Evolutionary conservation across 2,113 vertebrate genomes (phyloP).

Genomic region (pig (Sus scrofa)): DNA sequence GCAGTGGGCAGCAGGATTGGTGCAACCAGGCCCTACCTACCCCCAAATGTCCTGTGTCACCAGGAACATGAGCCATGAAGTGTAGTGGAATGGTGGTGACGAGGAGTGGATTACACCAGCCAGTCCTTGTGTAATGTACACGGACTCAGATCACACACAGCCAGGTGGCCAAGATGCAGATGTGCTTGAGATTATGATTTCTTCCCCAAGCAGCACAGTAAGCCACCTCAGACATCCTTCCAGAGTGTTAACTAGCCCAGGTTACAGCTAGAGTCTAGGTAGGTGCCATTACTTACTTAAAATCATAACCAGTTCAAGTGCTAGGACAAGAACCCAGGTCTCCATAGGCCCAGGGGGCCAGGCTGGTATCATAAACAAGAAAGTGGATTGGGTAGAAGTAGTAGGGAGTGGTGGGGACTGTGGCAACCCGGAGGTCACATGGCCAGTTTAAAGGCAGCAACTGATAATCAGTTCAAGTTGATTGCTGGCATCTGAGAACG

Average conservation of each 20-base stretch:
- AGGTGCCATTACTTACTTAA: neutral
- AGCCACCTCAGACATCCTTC: conserved; percentile 25
- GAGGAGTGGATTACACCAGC: neutral
- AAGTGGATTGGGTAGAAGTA: neutral
- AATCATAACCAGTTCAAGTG: neutral
- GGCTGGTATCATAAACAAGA: neutral
- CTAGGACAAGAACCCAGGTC: neutral
- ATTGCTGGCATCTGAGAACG: neutral
- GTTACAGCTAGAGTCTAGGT: neutral
- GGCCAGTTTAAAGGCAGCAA: neutral
- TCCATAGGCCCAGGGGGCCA: neutral
- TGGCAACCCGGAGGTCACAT: neutral
- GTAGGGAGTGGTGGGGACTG: neutral
- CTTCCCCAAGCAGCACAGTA: neutral
- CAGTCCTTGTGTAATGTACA: neutral
- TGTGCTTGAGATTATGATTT: neutral
- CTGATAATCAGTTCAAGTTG: neutral
- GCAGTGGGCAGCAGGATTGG: neutral
- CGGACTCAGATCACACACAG: neutral
- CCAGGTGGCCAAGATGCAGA: neutral
- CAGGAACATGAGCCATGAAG: neutral
- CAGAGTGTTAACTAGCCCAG: neutral
- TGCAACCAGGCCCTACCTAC: neutral
- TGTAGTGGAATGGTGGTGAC: neutral
- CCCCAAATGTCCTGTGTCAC: neutral